Base-by-base conservation (phyloP, 2,113 vertebrate species). In the Brachyhypopomus occidentalis region DNA sequence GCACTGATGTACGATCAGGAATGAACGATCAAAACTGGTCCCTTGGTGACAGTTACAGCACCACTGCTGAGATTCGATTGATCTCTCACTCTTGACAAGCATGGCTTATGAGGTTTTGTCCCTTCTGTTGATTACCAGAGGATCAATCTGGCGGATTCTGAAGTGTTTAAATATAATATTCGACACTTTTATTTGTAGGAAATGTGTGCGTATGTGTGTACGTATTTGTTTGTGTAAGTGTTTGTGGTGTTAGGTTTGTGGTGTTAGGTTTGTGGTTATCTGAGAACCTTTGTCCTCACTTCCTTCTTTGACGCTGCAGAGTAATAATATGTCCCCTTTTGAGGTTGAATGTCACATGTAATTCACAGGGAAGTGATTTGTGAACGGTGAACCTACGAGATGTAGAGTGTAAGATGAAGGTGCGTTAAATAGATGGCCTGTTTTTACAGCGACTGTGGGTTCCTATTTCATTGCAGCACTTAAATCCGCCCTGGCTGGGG, bases 391-490 rank as follows among this genome's bases (percentile, higher is more conserved):
- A 63, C 52, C 11, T 58, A 2, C 72, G 38, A 22, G 25, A 59
- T 64, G 69, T 56, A 41, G 36, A 41, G 1, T 45, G 16, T 63
- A 84, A 72, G 59, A 66, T 9, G 38, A 64, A 64, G 4, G 22
- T 48, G 8, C 52, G 8, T 1, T 77, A 81, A 84, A 72, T 74
- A 80, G 62, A 81, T 38, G 11, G 78, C 25, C 27, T n/a, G 38
- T 81, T 82, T 75, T 75, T 71, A 56, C 22, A 56, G 60, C 27
- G 23, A 64, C 19, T 36, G 70, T 23, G 66, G 77, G 75, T 72
- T 79, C 77, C 78, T 55, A 74, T 84, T 80, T 76, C 72, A 80
- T 75, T 62, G 23, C 12, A 17, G 27, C 56, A 63, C 34, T 20
- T 17, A 80, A 77, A 64, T 55, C n/a, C 8, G 4, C 9, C 38